Conservation (phyloP, 2,113 vertebrate genomes). For the Pedionomus torquatus region DNA sequence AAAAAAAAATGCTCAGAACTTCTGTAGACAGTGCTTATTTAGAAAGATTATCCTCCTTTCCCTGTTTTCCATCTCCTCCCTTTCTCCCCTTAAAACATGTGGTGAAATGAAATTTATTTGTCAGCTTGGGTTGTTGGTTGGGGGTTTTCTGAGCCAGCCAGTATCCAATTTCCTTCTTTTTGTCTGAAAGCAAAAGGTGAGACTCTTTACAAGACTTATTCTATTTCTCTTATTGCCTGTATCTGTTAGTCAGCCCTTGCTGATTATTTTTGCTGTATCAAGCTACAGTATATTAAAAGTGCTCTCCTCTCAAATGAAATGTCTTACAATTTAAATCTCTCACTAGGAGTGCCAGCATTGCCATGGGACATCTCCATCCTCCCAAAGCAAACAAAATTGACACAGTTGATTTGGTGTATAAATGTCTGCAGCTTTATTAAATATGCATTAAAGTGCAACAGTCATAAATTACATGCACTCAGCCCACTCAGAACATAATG, state of each 20-base stretch:
- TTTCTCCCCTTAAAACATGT: not conserved
- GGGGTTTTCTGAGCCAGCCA: not conserved
- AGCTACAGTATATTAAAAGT: conserved; percentile 45
- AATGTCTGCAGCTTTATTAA: conserved; percentile 76
- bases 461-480: conserved; percentile 74
- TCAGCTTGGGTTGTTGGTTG: not conserved
- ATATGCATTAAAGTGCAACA: conserved; percentile 75
- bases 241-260: conserved; percentile 18
- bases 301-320: conserved; percentile 60
- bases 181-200: conserved; percentile 46
- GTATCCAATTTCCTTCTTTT: conserved; percentile 20
- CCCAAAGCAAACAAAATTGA: conserved; percentile 74
- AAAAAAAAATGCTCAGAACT: conserved; percentile 27
- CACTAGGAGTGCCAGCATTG: conserved; percentile 48
- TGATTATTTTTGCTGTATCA: conserved; percentile 46
- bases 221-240: conserved; percentile 4
- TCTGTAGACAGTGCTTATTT: conserved; percentile 48
- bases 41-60: conserved; percentile 2
- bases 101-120: conserved; percentile 23
- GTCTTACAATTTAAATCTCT: conserved; percentile 61
- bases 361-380: conserved; percentile 62
- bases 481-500: conserved; percentile 67
- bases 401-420: conserved; percentile 74
- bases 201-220: not conserved
- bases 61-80: not conserved